Evolutionary conservation across 2,888 invertebrate species (phyloP), one percentile per base, ranked within the genome.

Genomic region (Cryptophagus acutangulus): DNA sequence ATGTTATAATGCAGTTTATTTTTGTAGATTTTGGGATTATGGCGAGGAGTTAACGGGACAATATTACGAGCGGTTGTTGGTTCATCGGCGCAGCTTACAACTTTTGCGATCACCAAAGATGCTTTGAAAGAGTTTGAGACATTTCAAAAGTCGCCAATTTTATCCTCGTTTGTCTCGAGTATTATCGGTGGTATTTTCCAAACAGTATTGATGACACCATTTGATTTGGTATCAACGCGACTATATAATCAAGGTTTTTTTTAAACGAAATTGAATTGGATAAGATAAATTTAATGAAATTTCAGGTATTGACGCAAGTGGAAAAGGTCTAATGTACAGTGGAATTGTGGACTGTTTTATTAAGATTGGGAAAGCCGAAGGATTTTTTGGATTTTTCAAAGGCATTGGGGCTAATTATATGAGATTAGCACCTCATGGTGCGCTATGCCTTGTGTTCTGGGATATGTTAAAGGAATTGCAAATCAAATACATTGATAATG

Each of bases 371-470:
- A 74, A 67, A 58, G 78, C 77, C 2, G 92, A 92, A 73, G 90
- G 92, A 0, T 46, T 87, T 1, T 67, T 72, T 36, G 91, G 92
- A 0, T 78, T 94, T 54, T 95, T 93, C 70, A 95, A 95, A 70
- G 95, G 92, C 2, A 80, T 90, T 44, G 82, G 84, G 34, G 89
- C 93, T 0, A 88, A 87, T 54, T 92, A 92, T 70, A 71, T 93
- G 54, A 74, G 95, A 44, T 76, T 93, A 29, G 94, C 89, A 0
- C 94, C 94, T 0, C 94, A 95, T 62, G 87, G 91, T 0, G 84
- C 92, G 1, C 68, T 95, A 1, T 82, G 87, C 47, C 71, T 95
- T 33, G 80, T 92, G 15, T 88, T 94, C 64, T 95, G 93, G 83
- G 91, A 92, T 38, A 33, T 59, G 12, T 47, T 63, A 10, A 62